Evolutionary conservation across 2,113 vertebrate species (phyloP), one percentile per base, ranked within the genome.

Genomic region (Saimiri boliviensis): DNA sequence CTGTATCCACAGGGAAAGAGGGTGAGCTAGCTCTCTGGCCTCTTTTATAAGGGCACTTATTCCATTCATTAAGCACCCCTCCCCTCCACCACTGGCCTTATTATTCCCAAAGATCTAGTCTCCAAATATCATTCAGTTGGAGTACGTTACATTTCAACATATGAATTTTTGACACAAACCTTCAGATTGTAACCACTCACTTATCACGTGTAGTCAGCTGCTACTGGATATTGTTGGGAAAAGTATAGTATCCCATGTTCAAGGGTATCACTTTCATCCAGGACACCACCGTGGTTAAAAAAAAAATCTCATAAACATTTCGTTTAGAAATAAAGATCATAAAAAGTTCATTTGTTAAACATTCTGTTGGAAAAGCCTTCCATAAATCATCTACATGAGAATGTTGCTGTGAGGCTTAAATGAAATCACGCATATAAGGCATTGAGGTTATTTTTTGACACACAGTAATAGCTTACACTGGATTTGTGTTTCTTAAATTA

Each of bases 401-500:
- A 23, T 5, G 56, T 25, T 79, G 52, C 79, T 30, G 17, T 3
- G 42, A 82, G 9, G 1, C 19, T 82, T 40, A 79, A 23, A 70
- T 47, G 83, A 92, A 95, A 93, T 42, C 13, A 86, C 35, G 14
- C 6, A 6, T 45, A n/a, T 12, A 37, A 58, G 91, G 9, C 25
- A n/a, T 4, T n/a, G n/a, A 68, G 20, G 20, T 60, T 23, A 47
- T 52, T 93, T 88, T 81, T 68, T 58, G 37, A 86, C 25, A 58
- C 23, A 30, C 35, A 79, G 54, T 49, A 80, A 42, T 10, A 82
- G 66, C 52, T n/a, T 20, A 21, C 5, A 12, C 14, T 8, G 21
- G 37, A 81, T 92, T 93, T 81, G 21, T 82, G 1, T 71, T 93
- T 88, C 60, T 83, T 89, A 89, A 95, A 56, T 80, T 73, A 89